Conservation (phyloP, 2,113 vertebrate genomes). For the Myodes glareolus region DNA sequence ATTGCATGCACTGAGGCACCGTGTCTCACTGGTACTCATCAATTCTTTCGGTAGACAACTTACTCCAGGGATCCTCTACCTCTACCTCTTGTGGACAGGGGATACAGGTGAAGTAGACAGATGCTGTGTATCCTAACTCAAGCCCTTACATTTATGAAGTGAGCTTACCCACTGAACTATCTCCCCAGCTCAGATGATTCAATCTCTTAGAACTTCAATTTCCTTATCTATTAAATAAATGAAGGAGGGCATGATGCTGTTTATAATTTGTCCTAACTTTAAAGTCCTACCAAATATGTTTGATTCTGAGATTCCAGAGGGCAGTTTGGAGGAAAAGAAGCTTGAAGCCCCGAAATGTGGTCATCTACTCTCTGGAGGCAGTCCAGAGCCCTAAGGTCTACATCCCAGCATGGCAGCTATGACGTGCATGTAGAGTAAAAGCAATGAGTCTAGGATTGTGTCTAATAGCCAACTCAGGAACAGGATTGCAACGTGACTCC, state of each 20-base stretch:
- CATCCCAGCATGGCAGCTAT: neutral
- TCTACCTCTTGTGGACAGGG: too few relatives aligned
- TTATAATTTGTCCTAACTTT: neutral
- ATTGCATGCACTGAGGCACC: neutral
- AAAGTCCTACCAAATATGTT: neutral
- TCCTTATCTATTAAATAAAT: neutral
- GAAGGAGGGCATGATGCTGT: neutral
- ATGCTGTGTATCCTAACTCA: neutral
- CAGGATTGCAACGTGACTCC: neutral
- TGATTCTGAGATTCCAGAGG: neutral
- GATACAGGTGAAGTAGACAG: too few relatives aligned
- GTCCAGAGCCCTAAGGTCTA: neutral
- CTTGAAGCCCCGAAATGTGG: neutral
- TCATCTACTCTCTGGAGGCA: neutral
- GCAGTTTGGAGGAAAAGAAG: neutral
- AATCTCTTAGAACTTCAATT: constrained; percentile 23
- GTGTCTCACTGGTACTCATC: too few relatives aligned
- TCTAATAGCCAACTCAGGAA: neutral
- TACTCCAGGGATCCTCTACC: neutral
- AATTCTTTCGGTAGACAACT: neutral
- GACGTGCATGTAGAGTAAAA: neutral
- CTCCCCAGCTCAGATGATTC: neutral
- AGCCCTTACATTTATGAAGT: neutral
- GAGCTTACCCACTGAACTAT: neutral
- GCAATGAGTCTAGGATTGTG: neutral